These are phyloP conservation scores for Dynastes grantii DNA, from an alignment of 2,888 invertebrate species.

Conservation along the genomic window DNA sequence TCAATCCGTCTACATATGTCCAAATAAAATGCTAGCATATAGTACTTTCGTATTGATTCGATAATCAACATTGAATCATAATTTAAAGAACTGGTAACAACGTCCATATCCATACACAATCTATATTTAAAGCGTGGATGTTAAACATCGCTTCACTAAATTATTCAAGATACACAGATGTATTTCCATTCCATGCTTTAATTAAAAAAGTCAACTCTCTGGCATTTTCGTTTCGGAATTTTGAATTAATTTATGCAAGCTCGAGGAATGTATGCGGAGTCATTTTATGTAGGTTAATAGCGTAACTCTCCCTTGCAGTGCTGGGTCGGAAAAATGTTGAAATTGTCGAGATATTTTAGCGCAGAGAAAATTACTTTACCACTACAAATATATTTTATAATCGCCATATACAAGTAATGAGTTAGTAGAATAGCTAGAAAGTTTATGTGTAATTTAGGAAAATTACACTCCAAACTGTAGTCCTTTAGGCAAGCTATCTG, in stretches of 20 bases:
- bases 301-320: constrained; percentile 11
- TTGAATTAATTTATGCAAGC: constrained; percentile 27
- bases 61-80: no score
- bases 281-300: constrained; percentile 31
- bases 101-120: not conserved
- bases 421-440: not conserved
- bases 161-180: constrained; percentile 6
- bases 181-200: constrained; percentile 2
- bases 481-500: no score
- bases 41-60: no score
- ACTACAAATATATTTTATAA: not conserved
- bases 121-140: not conserved
- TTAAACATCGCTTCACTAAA: not conserved
- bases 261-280: constrained; percentile 2
- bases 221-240: not conserved
- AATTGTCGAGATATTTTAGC: constrained; percentile 15
- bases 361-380: constrained; percentile 12
- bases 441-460: not conserved
- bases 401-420: not conserved
- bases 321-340: not conserved
- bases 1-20: no score
- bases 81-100: not conserved
- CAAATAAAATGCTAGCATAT: no score
- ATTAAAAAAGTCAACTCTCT: constrained; percentile 16
- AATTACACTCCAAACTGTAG: no score